phyloP scores from a whole-genome alignment of 2,797 vertebrate species.

The Myotis vivesi region DNA sequence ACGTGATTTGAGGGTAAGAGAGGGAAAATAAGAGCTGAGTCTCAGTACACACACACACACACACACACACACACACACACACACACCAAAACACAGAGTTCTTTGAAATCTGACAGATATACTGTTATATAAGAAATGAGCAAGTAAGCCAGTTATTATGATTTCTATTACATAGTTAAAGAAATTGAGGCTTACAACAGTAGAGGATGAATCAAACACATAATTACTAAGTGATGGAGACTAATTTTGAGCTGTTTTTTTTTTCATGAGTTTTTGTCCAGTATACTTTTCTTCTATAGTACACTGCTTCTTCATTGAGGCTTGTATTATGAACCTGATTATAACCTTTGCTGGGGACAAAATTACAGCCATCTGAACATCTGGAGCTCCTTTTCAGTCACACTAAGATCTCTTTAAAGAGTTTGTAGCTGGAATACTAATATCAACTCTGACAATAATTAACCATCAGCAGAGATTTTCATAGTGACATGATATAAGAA shows the following conservation, averaged over 20 bases:
- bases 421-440: slow-evolving; percentile 36
- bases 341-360: slow-evolving; percentile 58
- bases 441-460: slow-evolving; percentile 46
- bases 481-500: slow-evolving; percentile 9
- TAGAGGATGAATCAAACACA: slow-evolving; percentile 54
- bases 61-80: neutral
- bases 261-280: slow-evolving; percentile 37
- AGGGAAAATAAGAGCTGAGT: neutral
- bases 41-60: neutral
- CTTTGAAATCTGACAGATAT: slow-evolving; percentile 46
- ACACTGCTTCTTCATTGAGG: neutral
- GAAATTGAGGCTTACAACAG: slow-evolving; percentile 26
- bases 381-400: slow-evolving; percentile 35
- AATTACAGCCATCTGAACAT: slow-evolving; percentile 57
- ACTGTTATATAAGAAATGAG: slow-evolving; percentile 11
- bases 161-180: slow-evolving; percentile 16
- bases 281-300: slow-evolving; percentile 41
- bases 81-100: neutral
- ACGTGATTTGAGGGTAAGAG: neutral
- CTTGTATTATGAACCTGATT: slow-evolving; percentile 58
- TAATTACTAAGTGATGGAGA: slow-evolving; percentile 56
- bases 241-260: slow-evolving; percentile 54
- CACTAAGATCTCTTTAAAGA: slow-evolving; percentile 30
- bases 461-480: slow-evolving; percentile 13
- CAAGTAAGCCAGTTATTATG: slow-evolving; percentile 48